A percentile compares a stretch with the other conserved stretches of the same genome.
phyloP scores from a whole-genome alignment of 2,797 vertebrate species.

The Limnodromus scolopaceus region DNA sequence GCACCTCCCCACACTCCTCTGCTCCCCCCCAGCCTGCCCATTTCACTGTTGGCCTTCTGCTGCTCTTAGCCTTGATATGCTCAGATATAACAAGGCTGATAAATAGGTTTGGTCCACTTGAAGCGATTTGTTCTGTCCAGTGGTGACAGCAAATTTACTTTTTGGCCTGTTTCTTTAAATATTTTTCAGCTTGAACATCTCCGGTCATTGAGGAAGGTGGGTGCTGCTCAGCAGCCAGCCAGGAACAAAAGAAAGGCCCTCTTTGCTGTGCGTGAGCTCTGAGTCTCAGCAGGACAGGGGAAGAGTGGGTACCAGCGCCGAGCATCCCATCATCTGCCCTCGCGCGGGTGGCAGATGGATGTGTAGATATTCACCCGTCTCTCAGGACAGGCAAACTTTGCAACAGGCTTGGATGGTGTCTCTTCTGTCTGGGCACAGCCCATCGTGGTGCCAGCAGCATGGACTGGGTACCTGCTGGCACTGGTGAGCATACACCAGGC shows the following conservation, averaged over 20 bases:
- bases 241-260: background rate
- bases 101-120: background rate
- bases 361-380: background rate
- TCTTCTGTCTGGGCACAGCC: fast-evolving
- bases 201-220: background rate
- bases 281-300: background rate
- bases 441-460: fast-evolving
- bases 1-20: background rate
- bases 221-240: background rate
- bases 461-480: fast-evolving
- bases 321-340: background rate
- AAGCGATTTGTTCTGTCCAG: background rate
- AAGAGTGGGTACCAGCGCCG: background rate
- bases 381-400: background rate
- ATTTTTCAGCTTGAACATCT: background rate
- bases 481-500: background rate
- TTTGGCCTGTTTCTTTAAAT: background rate
- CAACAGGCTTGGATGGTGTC: background rate
- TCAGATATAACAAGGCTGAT: too few relatives aligned
- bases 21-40: background rate
- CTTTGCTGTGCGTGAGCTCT: too few relatives aligned
- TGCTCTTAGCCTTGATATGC: background rate
- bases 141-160: background rate
- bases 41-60: background rate
- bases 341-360: fast-evolving